Conservation (phyloP, 1,140 invertebrate genomes). For the Laupala kohalensis region DNA sequence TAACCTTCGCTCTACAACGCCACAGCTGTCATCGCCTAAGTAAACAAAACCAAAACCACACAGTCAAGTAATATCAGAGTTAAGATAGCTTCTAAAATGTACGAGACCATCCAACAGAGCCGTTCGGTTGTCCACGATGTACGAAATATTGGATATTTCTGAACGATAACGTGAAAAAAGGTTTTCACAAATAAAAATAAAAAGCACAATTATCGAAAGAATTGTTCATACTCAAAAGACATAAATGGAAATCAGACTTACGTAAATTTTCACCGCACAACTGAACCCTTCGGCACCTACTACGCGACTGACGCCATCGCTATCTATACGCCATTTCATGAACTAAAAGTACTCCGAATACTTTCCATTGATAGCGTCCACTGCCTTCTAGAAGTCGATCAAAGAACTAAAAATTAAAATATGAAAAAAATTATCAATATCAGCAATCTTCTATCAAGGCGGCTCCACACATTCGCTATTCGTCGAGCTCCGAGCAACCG, state of each 20-base stretch:
- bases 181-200: not conserved
- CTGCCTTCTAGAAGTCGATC: too few species aligned
- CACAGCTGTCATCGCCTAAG: not conserved
- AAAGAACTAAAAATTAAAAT: too few species aligned
- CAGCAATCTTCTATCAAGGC: too few species aligned
- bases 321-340: constrained; percentile 2
- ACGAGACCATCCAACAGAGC: not conserved
- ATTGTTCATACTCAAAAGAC: not conserved
- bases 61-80: not conserved
- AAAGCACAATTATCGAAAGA: too few species aligned
- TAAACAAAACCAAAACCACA: not conserved
- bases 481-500: too few species aligned
- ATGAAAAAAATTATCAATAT: too few species aligned
- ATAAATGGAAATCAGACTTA: not conserved
- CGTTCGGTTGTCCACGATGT: not conserved
- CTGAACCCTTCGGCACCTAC: not conserved
- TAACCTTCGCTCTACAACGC: not conserved
- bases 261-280: constrained; percentile 3
- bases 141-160: not conserved
- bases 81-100: not conserved
- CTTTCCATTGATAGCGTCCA: too few species aligned
- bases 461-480: too few species aligned
- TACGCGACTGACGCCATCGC: constrained; percentile 6
- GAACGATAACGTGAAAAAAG: not conserved
- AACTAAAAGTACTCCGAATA: not conserved